Conservation (phyloP, 2,888 invertebrate species). For the Bruchidius siliquastri region DNA sequence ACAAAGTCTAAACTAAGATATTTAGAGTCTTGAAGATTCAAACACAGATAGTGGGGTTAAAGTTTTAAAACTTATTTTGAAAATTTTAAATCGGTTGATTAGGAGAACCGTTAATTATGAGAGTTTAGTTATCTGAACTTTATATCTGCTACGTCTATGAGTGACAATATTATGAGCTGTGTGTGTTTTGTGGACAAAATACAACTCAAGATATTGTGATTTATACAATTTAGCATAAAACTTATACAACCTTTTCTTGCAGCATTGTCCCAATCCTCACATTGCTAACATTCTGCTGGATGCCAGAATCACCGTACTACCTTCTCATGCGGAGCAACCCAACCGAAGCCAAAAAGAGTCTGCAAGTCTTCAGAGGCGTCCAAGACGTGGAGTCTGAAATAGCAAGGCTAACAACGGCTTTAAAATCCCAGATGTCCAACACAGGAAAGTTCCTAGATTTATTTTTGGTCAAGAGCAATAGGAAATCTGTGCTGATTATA, state of each 20-base stretch:
- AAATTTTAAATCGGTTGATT: no score
- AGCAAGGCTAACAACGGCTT: conserved; percentile 34
- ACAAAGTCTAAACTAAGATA: no score
- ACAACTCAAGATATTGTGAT: no score
- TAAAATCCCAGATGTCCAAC: conserved; percentile 47
- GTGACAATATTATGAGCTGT: no score
- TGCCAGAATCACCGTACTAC: conserved; percentile 59
- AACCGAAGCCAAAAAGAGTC: conserved; percentile 47
- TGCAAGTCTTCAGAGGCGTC: conserved; percentile 50
- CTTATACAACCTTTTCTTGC: conserved; percentile 25
- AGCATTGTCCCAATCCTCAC: conserved; percentile 48
- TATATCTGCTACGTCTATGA: no score
- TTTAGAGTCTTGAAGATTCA: no score
- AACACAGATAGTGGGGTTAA: no score
- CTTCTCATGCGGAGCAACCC: conserved; percentile 45
- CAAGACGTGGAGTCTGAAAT: conserved; percentile 49
- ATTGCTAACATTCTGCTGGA: conserved; percentile 48
- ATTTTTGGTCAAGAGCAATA: conserved; percentile 54
- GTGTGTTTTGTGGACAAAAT: no score
- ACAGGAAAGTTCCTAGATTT: conserved; percentile 55
- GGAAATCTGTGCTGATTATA: conserved; percentile 60
- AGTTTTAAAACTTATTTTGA: no score
- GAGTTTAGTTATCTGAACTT: no score
- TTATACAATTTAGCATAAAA: not conserved
- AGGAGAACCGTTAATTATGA: no score